phyloP scores from a whole-genome alignment of 1,140 invertebrate genomes.

The Drosophila sp. region DNA sequence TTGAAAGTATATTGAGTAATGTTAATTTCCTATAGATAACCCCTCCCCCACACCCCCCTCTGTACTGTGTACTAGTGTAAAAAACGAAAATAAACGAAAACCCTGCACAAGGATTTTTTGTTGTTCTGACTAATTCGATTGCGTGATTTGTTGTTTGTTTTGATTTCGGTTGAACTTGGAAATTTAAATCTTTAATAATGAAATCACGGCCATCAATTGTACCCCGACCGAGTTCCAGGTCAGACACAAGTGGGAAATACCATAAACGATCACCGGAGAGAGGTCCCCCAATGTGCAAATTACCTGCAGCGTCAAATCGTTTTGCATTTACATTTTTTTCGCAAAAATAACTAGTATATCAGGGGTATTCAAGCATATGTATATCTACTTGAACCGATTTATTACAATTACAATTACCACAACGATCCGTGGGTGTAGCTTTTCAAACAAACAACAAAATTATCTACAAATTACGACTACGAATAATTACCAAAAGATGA shows the following conservation, averaged over 20 bases:
- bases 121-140: conserved; percentile 25
- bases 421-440: conserved; percentile 1
- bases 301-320: conserved; percentile 37
- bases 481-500: background rate
- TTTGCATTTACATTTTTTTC: conserved; percentile 31
- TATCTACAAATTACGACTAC: background rate
- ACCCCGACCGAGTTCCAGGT: conserved; percentile 16
- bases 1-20: conserved; percentile 77
- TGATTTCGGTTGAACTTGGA: conserved; percentile 65
- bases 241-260: conserved; percentile 6
- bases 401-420: background rate
- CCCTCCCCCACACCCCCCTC: background rate
- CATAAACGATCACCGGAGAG: background rate
- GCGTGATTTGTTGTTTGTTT: conserved; percentile 24
- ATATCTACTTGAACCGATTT: background rate
- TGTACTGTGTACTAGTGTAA: conserved; percentile 28
- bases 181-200: conserved; percentile 76
- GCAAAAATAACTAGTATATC: conserved; percentile 17
- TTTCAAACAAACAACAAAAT: background rate
- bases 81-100: conserved; percentile 21
- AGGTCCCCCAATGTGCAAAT: conserved; percentile 30
- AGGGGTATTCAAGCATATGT: conserved; percentile 42
- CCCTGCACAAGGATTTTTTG: conserved; percentile 21
- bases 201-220: conserved; percentile 68
- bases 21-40: conserved; percentile 69